Base-by-base conservation (phyloP, 2,113 vertebrate species). In the Clarias gariepinus region DNA sequence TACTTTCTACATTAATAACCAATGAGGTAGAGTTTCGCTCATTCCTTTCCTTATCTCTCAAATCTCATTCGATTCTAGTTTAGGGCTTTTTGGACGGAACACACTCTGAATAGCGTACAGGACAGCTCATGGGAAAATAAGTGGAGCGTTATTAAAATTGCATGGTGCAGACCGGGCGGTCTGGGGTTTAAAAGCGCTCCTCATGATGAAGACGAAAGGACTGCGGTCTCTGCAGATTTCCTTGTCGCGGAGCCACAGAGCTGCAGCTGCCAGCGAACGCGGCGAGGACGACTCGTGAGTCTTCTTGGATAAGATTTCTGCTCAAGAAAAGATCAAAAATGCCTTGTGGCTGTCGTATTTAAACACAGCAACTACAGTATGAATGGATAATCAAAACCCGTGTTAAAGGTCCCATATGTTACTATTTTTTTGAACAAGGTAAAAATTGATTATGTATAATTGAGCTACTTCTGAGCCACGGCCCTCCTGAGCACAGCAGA, bases 101-200 rank as follows among this genome's bases (percentile, higher is more conserved):
- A 68, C 5, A 77, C 74, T 19, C 28, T 71, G 81, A 64, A 74
- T 36, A 73, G 10, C 28, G 15, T 60, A 81, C 28, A 61, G 36
- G 41, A 77, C 4, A 57, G 76, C 82, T 47, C 52, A 83, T 47
- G 55, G 71, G 25, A 63, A 88, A 84, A 84, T 47, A 12, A 66
- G 58, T 81, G 6, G 3, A 33, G 66, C 60, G 9, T 74, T 86
- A 89, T 89, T 87, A 86, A 84, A 83, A 89, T 66, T 58, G 85
- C 64, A 83, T 30, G 57, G 11, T 73, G 53, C 57, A 52, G 88
- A 81, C 33, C 77, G 53, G 53, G 79, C 53, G 88, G 85, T 87
- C 86, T 84, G 81, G 77, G 66, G 57, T 86, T 89, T 69, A 82
- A 88, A 8, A 80, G 86, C 71, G 2, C 30, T 79, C 53, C 23